Conservation (phyloP, 2,797 vertebrate genomes). For the Eidolon dupreanum region DNA sequence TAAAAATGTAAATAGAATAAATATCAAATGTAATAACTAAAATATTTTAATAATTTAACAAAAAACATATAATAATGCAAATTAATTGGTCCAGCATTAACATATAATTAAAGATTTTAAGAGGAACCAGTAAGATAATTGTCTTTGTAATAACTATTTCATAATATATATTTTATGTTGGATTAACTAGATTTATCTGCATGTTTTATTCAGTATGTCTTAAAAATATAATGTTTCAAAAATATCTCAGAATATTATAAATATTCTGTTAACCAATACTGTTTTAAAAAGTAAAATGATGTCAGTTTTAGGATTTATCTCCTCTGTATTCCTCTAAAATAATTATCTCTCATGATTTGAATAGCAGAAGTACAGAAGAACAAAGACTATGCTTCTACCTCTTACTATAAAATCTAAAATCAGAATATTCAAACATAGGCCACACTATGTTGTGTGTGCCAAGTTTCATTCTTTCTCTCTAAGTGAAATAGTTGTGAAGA, state of each 20-base stretch:
- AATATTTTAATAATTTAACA: neutral
- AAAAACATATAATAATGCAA: neutral
- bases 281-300: neutral
- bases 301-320: neutral
- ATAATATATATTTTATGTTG: neutral
- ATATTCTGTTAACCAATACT: neutral
- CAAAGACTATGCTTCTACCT: accelerated
- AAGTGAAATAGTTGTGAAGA: neutral
- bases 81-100: neutral
- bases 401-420: neutral
- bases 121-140: neutral
- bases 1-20: neutral
- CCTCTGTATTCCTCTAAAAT: neutral
- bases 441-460: neutral
- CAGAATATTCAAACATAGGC: neutral
- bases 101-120: neutral
- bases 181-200: neutral
- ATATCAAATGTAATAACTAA: neutral
- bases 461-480: neutral
- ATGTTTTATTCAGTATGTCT: neutral
- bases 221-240: neutral
- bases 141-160: neutral
- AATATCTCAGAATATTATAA: neutral
- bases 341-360: neutral
- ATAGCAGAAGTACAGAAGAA: neutral